Evolutionary conservation across 2,888 invertebrate genomes (phyloP), one percentile per base, ranked within the genome.

Genomic region (Lochmaea crataegi): DNA sequence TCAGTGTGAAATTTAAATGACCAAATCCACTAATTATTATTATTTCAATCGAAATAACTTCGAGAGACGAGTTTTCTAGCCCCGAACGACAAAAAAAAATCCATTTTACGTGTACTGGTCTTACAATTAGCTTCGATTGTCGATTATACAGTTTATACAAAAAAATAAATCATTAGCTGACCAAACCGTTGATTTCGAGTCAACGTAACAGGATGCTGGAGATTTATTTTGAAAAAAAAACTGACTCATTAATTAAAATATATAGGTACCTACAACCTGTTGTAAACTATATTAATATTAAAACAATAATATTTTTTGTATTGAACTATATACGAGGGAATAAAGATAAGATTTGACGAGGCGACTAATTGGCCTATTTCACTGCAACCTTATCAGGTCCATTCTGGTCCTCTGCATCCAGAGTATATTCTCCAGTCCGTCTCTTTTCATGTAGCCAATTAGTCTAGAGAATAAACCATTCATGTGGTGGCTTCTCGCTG

Each of bases 151-250:
- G 56, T 18, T 56, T 22, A 38, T 26, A 18, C 10, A 38, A 57
- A 67, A 57, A 67, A 57, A 57, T 67, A 58, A 22, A 38, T 67
- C 53, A 58, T 65, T 32, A 56, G 32, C 18, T 56, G 51, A 65
- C 38, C 38, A 12, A 53, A n/a, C 18, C 48, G 32, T 41, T 57
- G 42, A 67, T 67, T 67, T 67, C 14, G 41, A 22, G 57, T n/a
- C 42, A 16, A 58, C 22, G 56, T 26, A 58, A 67, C 67, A 67
- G 67, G 67, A 67, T 67, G 67, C 42, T 22, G 67, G 58, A 26
- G 56, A 67, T 67, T 67, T 67, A n/a, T 45, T 57, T 67, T 67
- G 58, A 58, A 67, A 67, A 42, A 67, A 56, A 32, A 32, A 32
- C 32, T 57, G 38, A 56, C 22, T 22, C 41, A 67, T 67, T 58